These are phyloP conservation scores for Aphelocoma californica DNA, from an alignment of 2,797 vertebrate species.

Conservation along the genomic window DNA sequence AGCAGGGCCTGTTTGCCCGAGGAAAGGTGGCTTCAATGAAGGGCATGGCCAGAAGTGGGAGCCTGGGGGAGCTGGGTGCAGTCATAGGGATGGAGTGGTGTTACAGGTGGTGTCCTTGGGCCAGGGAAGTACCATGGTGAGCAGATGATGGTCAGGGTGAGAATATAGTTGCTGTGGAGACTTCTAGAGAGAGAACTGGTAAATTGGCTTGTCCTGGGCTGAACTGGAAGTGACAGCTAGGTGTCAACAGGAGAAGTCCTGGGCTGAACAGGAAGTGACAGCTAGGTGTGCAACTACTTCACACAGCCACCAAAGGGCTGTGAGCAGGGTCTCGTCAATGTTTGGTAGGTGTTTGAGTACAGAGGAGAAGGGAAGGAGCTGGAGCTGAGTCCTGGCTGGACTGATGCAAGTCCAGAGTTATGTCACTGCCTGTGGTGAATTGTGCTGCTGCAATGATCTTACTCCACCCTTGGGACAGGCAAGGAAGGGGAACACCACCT, in stretches of 20 bases:
- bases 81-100: rapidly evolving
- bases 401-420: background rate
- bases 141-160: background rate
- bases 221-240: background rate
- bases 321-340: background rate
- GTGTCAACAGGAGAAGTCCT: background rate
- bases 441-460: background rate
- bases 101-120: background rate
- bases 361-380: background rate
- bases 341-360: background rate
- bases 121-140: background rate
- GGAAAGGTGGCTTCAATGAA: background rate
- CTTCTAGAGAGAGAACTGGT: background rate
- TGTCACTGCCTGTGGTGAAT: rapidly evolving
- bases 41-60: background rate
- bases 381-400: background rate
- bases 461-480: background rate
- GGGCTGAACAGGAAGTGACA: background rate
- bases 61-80: background rate
- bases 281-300: background rate
- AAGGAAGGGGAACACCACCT: background rate
- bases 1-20: rapidly evolving
- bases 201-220: background rate
- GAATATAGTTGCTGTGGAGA: background rate
- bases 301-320: background rate